These are phyloP conservation scores for Standfussiana lucernea DNA, from an alignment of 2,888 invertebrate species.

Conservation along the genomic window DNA sequence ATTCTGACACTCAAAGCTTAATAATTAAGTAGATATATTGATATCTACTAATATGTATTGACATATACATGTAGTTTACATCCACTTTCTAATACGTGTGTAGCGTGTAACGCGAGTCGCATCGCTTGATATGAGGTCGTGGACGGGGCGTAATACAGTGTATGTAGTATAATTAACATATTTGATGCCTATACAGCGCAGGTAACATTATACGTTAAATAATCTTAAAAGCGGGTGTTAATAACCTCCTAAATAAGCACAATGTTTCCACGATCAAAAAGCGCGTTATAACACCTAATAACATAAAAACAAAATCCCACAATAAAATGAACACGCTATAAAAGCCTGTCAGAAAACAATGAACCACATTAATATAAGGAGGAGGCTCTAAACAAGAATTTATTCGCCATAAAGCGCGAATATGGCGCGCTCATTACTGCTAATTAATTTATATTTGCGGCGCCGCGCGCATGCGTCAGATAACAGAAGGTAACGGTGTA, in stretches of 20 bases:
- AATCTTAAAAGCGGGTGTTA: not conserved
- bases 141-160: too few species aligned
- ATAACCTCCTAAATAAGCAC: not conserved
- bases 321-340: constrained; percentile 51
- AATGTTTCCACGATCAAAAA: constrained; percentile 9
- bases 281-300: constrained; percentile 31
- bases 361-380: constrained; percentile 44
- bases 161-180: not conserved
- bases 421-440: constrained; percentile 59
- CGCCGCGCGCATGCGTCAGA: constrained; percentile 55
- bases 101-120: too few species aligned
- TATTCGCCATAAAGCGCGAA: constrained; percentile 60
- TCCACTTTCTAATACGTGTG: too few species aligned
- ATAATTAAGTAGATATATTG: too few species aligned
- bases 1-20: too few species aligned
- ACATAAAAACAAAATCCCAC: constrained; percentile 48
- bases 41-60: too few species aligned
- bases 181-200: not conserved
- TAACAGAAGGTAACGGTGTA: not conserved
- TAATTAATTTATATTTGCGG: constrained; percentile 67
- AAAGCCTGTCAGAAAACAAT: constrained; percentile 57
- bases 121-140: too few species aligned
- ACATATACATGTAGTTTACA: too few species aligned
- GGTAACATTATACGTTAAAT: not conserved
- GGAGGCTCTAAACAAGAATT: constrained; percentile 53